phyloP scores from a whole-genome alignment of 2,113 vertebrate species.

The Bolborhynchus lineola region DNA sequence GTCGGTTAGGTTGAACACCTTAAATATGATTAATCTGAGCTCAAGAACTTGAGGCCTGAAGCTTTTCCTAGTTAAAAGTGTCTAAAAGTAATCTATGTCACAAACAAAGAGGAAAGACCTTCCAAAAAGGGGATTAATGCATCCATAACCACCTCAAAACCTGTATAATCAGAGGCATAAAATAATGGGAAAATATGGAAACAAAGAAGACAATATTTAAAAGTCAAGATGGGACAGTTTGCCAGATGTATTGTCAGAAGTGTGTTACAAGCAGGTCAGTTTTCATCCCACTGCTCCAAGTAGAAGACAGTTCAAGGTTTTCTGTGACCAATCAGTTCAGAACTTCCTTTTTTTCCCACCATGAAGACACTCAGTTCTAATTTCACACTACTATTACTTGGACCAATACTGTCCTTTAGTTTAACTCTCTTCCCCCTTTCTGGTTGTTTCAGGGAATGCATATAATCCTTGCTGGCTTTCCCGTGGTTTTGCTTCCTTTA shows the following conservation, averaged over 20 bases:
- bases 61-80: background rate
- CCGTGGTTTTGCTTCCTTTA: background rate
- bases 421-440: background rate
- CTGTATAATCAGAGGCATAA: background rate
- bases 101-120: background rate
- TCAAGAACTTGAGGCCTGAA: background rate
- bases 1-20: background rate
- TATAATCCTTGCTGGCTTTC: background rate
- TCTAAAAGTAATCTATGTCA: background rate
- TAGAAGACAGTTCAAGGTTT: background rate
- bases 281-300: background rate
- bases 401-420: background rate
- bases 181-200: background rate
- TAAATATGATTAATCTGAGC: background rate
- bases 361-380: background rate
- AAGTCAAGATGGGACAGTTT: background rate
- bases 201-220: background rate
- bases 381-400: background rate
- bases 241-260: background rate
- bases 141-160: background rate
- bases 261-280: background rate
- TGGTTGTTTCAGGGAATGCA: background rate
- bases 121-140: background rate
- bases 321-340: background rate
- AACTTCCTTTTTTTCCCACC: background rate